Conservation (phyloP, 2,797 vertebrate genomes). For the Sebastes cheni region DNA sequence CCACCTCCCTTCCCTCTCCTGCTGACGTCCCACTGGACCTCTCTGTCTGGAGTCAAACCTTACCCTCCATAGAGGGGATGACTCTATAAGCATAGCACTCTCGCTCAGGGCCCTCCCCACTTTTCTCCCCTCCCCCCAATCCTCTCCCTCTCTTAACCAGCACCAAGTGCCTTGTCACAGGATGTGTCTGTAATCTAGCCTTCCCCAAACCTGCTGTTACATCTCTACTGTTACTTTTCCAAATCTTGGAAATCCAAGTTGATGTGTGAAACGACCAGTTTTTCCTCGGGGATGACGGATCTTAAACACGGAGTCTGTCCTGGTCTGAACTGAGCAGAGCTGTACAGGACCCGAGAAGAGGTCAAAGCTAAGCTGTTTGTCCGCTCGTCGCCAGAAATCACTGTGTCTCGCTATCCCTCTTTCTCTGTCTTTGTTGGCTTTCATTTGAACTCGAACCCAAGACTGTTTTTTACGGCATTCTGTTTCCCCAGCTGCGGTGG, state of each 20-base stretch:
- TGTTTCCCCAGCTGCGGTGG: slow-evolving; percentile 54
- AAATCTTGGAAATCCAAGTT: slow-evolving; percentile 18
- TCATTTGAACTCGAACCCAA: slow-evolving; percentile 63
- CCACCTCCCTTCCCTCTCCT: not conserved
- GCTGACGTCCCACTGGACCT: slow-evolving; percentile 50
- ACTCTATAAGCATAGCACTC: slow-evolving; percentile 30
- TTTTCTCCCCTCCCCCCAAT: slow-evolving; percentile 9
- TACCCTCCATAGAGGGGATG: slow-evolving; percentile 25
- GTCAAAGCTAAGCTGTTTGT: slow-evolving; percentile 58
- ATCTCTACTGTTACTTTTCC: slow-evolving; percentile 28
- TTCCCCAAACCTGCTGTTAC: slow-evolving; percentile 28
- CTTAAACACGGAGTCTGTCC: slow-evolving; percentile 7
- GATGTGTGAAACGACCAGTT: not conserved
- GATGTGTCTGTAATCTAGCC: slow-evolving; percentile 50
- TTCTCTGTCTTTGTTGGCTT: slow-evolving; percentile 47
- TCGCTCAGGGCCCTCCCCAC: slow-evolving; percentile 25
- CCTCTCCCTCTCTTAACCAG: slow-evolving; percentile 38
- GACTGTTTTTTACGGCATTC: slow-evolving; percentile 47
- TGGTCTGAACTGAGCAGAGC: slow-evolving; percentile 22
- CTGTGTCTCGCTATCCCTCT: slow-evolving; percentile 1
- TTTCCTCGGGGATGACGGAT: not conserved
- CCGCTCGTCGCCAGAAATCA: slow-evolving; percentile 41
- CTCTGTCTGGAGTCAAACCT: slow-evolving; percentile 50
- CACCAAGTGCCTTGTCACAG: slow-evolving; percentile 76
- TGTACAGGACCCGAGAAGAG: slow-evolving; percentile 28